phyloP scores from a whole-genome alignment of 1,140 invertebrate genomes.

The Sinonovacula constricta region DNA sequence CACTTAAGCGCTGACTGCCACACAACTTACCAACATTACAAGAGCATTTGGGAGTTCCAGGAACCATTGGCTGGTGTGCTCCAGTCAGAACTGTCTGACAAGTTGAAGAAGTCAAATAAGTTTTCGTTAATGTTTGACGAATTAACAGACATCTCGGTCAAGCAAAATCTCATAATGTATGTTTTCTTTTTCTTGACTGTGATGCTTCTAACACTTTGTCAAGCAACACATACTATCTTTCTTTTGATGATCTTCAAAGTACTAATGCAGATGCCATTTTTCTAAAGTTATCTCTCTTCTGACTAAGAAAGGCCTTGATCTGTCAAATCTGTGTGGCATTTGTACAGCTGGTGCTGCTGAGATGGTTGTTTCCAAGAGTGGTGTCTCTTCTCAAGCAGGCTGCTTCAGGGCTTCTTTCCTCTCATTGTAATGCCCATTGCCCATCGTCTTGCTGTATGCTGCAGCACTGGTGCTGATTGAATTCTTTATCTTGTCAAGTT shows the following conservation, averaged over 20 bases:
- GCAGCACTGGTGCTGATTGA: slow-evolving; percentile 12
- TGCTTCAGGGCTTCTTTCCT: not conserved
- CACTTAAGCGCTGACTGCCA: slow-evolving; percentile 1
- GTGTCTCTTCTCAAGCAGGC: too few species aligned
- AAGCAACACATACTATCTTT: too few species aligned
- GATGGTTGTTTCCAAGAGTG: not conserved
- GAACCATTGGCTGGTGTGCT: slow-evolving; percentile 12
- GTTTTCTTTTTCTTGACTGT: not conserved
- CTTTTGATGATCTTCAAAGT: too few species aligned
- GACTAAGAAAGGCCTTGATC: slow-evolving; percentile 27
- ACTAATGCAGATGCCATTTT: too few species aligned
- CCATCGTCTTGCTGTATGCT: slow-evolving; percentile 13
- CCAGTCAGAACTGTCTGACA: not conserved
- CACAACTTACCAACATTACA: slow-evolving; percentile 8
- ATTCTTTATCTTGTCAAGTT: too few species aligned
- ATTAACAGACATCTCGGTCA: not conserved
- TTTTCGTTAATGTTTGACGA: slow-evolving; percentile 17
- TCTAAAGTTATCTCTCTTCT: too few species aligned
- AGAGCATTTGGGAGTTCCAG: slow-evolving; percentile 10
- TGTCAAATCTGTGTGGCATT: slow-evolving; percentile 18
- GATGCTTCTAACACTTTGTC: not conserved
- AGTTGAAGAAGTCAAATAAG: not conserved
- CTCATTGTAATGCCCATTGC: not conserved
- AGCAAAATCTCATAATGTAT: slow-evolving; percentile 13
- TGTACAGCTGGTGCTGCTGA: slow-evolving; percentile 12